phyloP scores from a whole-genome alignment of 1,140 invertebrate species.

The Neotoxoptera formosana region DNA sequence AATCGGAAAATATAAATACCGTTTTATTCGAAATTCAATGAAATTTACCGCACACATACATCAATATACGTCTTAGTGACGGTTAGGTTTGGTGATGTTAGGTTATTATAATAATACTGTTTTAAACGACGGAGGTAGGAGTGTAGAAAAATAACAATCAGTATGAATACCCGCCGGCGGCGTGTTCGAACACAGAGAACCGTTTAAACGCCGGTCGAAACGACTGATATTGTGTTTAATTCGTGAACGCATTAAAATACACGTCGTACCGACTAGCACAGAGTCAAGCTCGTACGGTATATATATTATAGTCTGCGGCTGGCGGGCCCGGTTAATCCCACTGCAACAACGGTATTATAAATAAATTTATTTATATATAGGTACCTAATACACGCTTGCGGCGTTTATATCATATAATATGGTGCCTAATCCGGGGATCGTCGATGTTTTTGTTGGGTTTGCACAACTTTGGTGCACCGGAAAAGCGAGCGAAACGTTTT shows the following conservation, averaged over 20 bases:
- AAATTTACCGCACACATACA: neutral
- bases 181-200: neutral
- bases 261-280: neutral
- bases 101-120: no score
- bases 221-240: neutral
- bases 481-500: neutral
- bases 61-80: neutral
- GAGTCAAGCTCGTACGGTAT: neutral
- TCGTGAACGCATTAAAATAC: neutral
- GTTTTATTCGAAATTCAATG: neutral
- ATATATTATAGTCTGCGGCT: neutral
- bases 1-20: neutral
- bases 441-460: neutral
- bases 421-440: neutral
- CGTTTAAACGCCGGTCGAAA: neutral
- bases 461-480: no score
- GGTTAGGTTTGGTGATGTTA: neutral
- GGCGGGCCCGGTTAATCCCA: neutral
- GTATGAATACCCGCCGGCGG: neutral
- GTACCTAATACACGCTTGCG: neutral
- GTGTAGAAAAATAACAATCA: neutral
- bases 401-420: neutral
- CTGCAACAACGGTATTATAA: neutral
- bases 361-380: no score
- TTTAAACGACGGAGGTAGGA: neutral